Evolutionary conservation across 1,140 invertebrate genomes (phyloP), one percentile per base, ranked within the genome.

Genomic region (Epicauta chinensis): DNA sequence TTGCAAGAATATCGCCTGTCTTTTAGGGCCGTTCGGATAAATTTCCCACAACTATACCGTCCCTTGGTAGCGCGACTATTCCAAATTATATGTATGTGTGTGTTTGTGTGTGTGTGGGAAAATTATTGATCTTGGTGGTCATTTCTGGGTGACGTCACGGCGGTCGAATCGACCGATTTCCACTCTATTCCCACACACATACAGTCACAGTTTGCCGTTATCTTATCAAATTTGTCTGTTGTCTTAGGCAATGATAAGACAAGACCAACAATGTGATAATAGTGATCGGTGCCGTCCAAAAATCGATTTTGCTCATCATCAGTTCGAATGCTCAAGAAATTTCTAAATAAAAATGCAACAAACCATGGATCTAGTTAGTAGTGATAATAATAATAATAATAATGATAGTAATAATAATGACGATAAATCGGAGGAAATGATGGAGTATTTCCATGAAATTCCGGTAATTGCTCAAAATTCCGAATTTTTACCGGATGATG

Each of bases 111-210:
- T 9, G 3, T 34, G 12, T 11, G 47, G 61, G 56, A 59, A 65
- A 65, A 63, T 37, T 65, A 65, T 65, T 65, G 63, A 65, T 65
- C 61, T 56, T 38, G 17, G 50, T 58, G 59, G 59, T 65, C 56
- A 57, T 64, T 60, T 62, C 48, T 60, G 45, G 52, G 48, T 65
- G 61, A 65, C 63, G 63, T 65, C 63, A 65, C 49, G 36, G 6
- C 58, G 63, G 61, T 62, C 63, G 63, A 65, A 62, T 61, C 60
- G 56, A 61, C 57, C 60, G 50, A 53, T 55, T 57, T 53, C 55
- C 53, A 43, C 29, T 46, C 44, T 38, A 29, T 39, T 39, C 51
- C 13, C 41, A 42, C 34, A 39, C 38, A 42, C 49, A 46, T 40
- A 36, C 42, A 31, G 34, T 41, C 16, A 32, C 53, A 45, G 51